Conservation (phyloP, 2,797 vertebrate genomes). For the Momotus momota region DNA sequence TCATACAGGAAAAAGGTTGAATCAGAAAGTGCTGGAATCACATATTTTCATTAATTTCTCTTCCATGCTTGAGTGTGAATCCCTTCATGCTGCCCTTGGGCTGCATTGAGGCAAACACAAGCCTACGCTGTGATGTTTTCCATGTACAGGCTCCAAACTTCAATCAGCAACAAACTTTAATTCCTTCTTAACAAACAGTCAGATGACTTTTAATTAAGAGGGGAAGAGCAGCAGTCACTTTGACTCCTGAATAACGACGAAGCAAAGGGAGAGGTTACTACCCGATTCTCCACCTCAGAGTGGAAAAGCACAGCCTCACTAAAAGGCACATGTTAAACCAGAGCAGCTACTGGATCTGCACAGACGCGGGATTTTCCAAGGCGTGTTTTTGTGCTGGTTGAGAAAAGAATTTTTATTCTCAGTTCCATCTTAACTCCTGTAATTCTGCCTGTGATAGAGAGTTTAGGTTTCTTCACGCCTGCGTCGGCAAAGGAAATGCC, state of each 20-base stretch:
- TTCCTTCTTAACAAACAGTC: background rate
- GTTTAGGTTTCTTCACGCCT: background rate
- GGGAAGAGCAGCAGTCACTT: background rate
- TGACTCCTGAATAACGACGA: background rate
- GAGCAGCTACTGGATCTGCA: background rate
- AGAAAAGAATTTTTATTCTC: background rate
- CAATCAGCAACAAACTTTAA: background rate
- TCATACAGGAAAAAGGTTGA: background rate
- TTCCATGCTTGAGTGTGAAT: background rate
- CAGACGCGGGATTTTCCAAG: background rate
- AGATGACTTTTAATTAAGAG: background rate
- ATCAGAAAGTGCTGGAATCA: background rate
- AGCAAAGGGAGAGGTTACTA: background rate
- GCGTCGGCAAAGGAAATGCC: background rate
- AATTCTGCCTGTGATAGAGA: background rate
- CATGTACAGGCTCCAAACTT: background rate
- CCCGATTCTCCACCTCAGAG: too few relatives aligned
- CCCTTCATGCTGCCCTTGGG: background rate
- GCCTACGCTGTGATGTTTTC: background rate
- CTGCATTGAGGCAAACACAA: background rate
- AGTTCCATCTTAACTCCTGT: background rate
- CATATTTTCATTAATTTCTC: background rate
- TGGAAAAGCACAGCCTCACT: background rate
- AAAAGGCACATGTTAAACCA: background rate
- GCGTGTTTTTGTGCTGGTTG: background rate